Conservation (phyloP, 2,113 vertebrate genomes). For the Indicator indicator region DNA sequence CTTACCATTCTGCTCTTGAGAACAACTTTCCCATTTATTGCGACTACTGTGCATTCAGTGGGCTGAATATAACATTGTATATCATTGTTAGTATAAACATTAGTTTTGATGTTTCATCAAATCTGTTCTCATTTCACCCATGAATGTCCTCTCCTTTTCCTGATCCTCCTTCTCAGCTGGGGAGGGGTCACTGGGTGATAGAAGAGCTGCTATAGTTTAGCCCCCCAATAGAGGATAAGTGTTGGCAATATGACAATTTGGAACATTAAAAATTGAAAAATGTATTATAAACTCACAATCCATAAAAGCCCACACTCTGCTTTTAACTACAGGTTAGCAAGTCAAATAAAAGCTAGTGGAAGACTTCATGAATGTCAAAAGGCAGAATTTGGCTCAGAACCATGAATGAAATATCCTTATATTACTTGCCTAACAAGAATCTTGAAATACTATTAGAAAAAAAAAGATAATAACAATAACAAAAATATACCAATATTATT, state of each 20-base stretch:
- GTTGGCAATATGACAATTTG: no score
- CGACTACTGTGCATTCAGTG: background rate
- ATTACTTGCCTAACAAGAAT: background rate
- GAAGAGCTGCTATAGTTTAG: no score
- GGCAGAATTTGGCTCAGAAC: background rate
- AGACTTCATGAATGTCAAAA: background rate
- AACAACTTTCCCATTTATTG: background rate
- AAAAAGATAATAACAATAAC: background rate
- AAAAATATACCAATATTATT: background rate
- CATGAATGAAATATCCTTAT: background rate
- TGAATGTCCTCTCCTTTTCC: no score
- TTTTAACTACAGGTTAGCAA: background rate
- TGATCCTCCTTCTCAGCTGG: background rate
- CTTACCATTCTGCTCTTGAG: background rate
- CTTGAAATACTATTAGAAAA: background rate
- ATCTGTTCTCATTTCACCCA: no score
- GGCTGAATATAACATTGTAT: background rate
- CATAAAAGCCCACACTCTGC: no score
- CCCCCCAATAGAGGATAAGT: no score
- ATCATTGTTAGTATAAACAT: background rate
- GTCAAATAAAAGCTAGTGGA: background rate
- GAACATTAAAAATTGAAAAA: no score
- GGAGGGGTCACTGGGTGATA: background rate
- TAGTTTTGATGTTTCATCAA: no score
- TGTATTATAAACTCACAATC: no score